A percentile compares a stretch with the other conserved stretches of the same genome.
phyloP scores from a whole-genome alignment of 2,888 invertebrate genomes.

The Microchrysa polita region DNA sequence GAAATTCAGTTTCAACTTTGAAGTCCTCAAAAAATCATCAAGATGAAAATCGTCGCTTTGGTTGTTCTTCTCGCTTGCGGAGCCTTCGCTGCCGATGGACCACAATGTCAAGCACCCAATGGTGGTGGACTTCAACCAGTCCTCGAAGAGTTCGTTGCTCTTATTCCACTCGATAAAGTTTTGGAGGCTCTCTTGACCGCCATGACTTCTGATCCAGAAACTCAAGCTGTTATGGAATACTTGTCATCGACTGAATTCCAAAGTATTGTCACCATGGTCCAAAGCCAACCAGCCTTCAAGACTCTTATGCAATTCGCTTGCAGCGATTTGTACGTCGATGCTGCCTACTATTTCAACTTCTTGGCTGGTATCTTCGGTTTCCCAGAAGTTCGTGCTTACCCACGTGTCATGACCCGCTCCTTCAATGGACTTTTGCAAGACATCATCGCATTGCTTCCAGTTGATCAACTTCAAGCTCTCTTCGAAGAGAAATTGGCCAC shows the following conservation, averaged over 20 bases:
- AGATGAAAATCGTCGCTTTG: conserved; percentile 26
- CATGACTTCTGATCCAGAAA: conserved; percentile 46
- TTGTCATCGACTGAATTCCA: conserved; percentile 43
- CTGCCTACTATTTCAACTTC: conserved; percentile 46
- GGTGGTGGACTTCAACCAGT: conserved; percentile 46
- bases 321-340: conserved; percentile 43
- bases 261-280: conserved; percentile 37
- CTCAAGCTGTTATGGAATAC: conserved; percentile 46
- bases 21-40: background rate
- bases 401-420: background rate
- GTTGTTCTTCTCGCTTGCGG: conserved; percentile 29
- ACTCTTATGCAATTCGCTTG: conserved; percentile 43
- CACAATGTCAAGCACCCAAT: conserved; percentile 45
- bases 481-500: conserved; percentile 40
- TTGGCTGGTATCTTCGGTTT: conserved; percentile 44
- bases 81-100: conserved; percentile 32
- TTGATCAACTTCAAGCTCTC: conserved; percentile 34
- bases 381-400: conserved; percentile 39
- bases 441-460: conserved; percentile 43
- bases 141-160: conserved; percentile 21
- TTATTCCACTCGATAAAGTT: conserved; percentile 37
- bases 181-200: conserved; percentile 35
- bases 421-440: conserved; percentile 41
- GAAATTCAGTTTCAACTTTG: conserved; percentile 33
- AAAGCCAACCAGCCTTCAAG: conserved; percentile 25